phyloP scores from a whole-genome alignment of 2,113 vertebrate genomes.

The Bothrops jararaca region DNA sequence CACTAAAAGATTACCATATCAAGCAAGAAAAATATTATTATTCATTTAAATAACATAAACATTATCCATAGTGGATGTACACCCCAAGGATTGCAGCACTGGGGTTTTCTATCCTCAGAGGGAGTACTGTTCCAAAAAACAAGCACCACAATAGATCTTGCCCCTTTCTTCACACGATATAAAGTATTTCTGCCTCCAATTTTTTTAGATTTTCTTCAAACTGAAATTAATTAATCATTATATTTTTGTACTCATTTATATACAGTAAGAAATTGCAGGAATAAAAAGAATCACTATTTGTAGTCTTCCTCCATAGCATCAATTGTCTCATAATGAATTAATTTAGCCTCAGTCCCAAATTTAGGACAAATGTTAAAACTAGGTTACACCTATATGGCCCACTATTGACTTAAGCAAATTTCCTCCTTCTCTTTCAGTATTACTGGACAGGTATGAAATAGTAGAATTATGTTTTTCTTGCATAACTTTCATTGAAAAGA shows the following conservation, averaged over 20 bases:
- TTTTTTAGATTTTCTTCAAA: neutral
- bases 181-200: neutral
- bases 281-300: neutral
- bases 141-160: neutral
- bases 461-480: neutral
- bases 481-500: neutral
- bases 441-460: too few species aligned
- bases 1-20: neutral
- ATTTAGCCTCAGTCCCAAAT: neutral
- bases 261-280: neutral
- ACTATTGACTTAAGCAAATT: neutral
- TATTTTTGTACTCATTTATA: neutral
- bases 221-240: neutral
- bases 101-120: neutral
- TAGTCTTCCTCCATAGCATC: neutral
- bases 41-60: neutral
- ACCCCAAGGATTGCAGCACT: neutral
- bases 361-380: neutral
- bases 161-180: neutral
- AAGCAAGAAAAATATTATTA: neutral
- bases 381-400: neutral
- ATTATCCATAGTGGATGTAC: neutral
- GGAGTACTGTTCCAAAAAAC: neutral
- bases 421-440: neutral
- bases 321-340: neutral